Conservation (phyloP, 2,797 vertebrate genomes). For the Muscicapa comitata region DNA sequence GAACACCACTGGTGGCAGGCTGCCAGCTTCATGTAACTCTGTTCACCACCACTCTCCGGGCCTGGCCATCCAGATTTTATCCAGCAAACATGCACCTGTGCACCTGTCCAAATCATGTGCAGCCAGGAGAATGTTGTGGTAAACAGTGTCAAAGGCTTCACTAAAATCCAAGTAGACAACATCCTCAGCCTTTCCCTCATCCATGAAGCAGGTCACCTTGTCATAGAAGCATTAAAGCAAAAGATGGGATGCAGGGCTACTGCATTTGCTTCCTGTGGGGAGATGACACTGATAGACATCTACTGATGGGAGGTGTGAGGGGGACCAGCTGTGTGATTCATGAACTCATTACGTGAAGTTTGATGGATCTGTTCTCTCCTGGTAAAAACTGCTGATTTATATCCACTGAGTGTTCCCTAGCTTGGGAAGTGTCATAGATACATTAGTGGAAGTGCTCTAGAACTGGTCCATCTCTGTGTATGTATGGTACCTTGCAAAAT, state of each 20-base stretch:
- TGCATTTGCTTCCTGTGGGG: not conserved
- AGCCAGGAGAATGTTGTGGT: not conserved
- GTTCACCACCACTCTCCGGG: not conserved
- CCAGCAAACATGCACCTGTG: not conserved
- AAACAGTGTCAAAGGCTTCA: not conserved
- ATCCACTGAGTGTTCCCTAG: not conserved
- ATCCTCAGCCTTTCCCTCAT: not conserved
- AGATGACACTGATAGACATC: not conserved
- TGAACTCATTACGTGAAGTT: not conserved
- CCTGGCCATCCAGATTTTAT: not conserved
- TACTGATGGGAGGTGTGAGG: not conserved
- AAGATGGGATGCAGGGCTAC: not conserved
- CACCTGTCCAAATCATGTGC: not conserved
- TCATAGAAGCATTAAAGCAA: not conserved
- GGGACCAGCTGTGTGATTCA: not conserved
- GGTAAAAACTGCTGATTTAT: not conserved
- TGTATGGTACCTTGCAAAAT: not conserved
- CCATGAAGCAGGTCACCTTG: not conserved
- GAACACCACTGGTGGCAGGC: not conserved
- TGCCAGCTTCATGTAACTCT: not conserved
- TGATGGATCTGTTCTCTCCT: not conserved
- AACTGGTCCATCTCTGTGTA: not conserved
- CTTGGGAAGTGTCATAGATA: not conserved
- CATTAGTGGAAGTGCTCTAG: fast-evolving
- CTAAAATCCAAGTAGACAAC: not conserved